Evolutionary conservation across 2,113 vertebrate genomes (phyloP), one percentile per base, ranked within the genome.

Genomic region (Rhinolophus ferrumequinum): DNA sequence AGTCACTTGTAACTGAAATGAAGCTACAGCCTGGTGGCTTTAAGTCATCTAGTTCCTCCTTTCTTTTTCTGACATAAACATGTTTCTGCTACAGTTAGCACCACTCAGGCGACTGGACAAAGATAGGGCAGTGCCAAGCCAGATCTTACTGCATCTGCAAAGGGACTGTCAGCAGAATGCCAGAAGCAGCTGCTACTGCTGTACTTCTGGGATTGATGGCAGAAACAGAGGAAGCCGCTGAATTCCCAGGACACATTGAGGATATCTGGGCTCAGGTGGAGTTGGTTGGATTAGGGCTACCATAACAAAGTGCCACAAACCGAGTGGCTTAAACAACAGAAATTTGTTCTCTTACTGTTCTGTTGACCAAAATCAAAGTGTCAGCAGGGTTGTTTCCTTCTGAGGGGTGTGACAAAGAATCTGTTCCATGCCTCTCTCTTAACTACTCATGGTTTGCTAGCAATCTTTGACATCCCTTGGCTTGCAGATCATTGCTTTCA

Each of bases 11-110:
- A 88, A 64, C 30, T 77, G 84, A 92, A 91, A 91, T 67, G 50
- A 94, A 94, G 52, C 88, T 88, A 88, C 6, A 94, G 24, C 13
- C 41, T 60, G 19, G 26, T 87, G 58, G 67, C 30, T 91, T 82
- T n/a, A 87, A 96, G 44, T 91, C 15, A 87, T 82, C 88, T 76
- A 41, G 19, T 69, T 72, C 9, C 24, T 64, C 62, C 62, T 60
- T 75, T 47, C 50, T 88, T 91, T 79, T 88, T 38, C 67, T 94
- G 64, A 92, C 70, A 92, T 77, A 92, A 58, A 67, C 38, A 80
- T n/a, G 26, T 91, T 86, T 91, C 87, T 81, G 35, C 56, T 96
- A 75, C 21, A 81, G 26, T 90, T 67, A 52, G 50, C 12, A 80
- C 4, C 67, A 91, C 50, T 52, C 26, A 76, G 58, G 28, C 41